phyloP scores from a whole-genome alignment of 2,113 vertebrate genomes.

The Tyto alba region DNA sequence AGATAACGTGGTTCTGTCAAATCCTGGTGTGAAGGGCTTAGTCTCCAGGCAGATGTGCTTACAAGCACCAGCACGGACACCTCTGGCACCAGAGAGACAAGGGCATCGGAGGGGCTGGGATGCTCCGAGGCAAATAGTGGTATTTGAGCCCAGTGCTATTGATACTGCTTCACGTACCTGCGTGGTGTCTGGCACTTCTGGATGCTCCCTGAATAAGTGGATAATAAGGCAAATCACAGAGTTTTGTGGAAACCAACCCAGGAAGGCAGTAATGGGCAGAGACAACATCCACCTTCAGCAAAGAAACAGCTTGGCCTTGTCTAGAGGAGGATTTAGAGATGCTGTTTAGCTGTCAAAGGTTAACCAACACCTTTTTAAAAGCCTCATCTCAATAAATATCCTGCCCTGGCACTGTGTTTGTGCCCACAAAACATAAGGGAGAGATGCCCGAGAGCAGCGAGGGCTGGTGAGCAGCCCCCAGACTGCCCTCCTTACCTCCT shows the following conservation, averaged over 20 bases:
- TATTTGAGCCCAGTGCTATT: neutral
- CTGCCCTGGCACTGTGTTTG: neutral
- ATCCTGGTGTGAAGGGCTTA: neutral
- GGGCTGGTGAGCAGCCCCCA: neutral
- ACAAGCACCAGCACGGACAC: neutral
- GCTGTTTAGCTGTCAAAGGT: neutral
- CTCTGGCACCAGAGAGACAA: neutral
- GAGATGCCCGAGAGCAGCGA: neutral
- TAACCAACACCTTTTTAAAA: neutral
- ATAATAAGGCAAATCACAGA: neutral
- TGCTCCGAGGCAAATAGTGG: neutral
- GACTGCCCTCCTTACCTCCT: neutral
- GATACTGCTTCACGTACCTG: neutral
- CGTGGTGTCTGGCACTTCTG: neutral
- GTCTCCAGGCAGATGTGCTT: neutral
- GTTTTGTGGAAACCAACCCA: accelerated
- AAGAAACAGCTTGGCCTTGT: neutral
- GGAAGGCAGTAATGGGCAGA: neutral
- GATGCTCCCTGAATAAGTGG: neutral
- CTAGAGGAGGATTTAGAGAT: neutral
- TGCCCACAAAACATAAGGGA: neutral
- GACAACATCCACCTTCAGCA: neutral
- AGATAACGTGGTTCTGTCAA: neutral
- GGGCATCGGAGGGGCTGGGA: neutral
- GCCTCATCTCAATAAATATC: neutral